Conservation (phyloP, 2,888 invertebrate genomes). For the Branchipolynoe longqiensis region DNA sequence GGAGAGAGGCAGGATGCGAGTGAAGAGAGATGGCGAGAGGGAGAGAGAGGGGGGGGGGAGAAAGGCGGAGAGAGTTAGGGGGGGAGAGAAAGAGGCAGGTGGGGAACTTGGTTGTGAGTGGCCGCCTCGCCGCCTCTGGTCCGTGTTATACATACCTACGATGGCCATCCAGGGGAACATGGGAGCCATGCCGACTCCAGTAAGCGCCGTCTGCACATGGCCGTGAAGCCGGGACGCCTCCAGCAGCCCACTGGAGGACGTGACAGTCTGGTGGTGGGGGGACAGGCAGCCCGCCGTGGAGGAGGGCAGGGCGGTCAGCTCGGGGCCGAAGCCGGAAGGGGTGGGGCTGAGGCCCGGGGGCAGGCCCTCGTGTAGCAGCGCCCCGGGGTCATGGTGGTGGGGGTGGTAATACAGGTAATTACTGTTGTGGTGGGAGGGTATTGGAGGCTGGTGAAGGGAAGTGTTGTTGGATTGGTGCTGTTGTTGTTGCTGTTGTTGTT, state of each 20-base stretch:
- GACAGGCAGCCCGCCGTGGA: slow-evolving; percentile 13
- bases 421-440: slow-evolving; percentile 24
- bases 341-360: slow-evolving; percentile 26
- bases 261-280: neutral
- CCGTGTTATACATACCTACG: slow-evolving; percentile 75
- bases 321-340: slow-evolving; percentile 10
- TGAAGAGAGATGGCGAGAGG: too few species aligned
- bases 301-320: neutral
- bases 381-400: slow-evolving; percentile 45
- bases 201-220: neutral
- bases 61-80: too few species aligned
- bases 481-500: slow-evolving; percentile 42
- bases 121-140: slow-evolving; percentile 4
- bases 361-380: slow-evolving; percentile 27
- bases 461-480: slow-evolving; percentile 41
- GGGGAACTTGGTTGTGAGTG: too few species aligned
- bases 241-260: slow-evolving; percentile 4
- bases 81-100: too few species aligned
- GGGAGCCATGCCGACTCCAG: slow-evolving; percentile 60
- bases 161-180: slow-evolving; percentile 98
- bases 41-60: too few species aligned
- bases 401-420: slow-evolving; percentile 34
- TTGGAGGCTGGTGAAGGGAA: slow-evolving; percentile 57
- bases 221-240: slow-evolving; percentile 33
- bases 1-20: too few species aligned